Evolutionary conservation across 2,113 vertebrate genomes (phyloP).

Genomic region (Donacobius atricapilla): DNA sequence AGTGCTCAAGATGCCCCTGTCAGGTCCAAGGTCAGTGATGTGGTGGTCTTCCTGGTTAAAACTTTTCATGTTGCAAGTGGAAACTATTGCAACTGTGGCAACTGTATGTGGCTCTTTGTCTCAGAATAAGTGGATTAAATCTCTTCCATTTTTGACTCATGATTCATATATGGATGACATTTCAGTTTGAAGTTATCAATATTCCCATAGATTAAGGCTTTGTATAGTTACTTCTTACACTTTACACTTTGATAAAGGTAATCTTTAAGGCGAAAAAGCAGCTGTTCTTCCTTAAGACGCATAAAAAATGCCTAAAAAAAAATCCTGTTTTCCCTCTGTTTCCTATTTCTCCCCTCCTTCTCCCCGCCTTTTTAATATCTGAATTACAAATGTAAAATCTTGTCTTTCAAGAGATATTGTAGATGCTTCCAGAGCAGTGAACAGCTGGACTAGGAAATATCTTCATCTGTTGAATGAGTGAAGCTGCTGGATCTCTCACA

Average conservation of each 20-base stretch:
- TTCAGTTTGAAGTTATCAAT: neutral
- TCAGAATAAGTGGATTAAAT: neutral
- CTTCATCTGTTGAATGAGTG: neutral
- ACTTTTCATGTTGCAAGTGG: neutral
- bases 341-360: neutral
- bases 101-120: neutral
- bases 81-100: neutral
- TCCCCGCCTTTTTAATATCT: accelerated
- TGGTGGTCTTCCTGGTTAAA: neutral
- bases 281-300: neutral
- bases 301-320: neutral
- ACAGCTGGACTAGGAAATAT: neutral
- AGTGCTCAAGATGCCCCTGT: neutral
- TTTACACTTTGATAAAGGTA: neutral
- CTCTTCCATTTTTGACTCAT: neutral
- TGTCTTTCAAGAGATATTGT: neutral
- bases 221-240: neutral
- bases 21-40: neutral
- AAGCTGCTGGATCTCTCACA: neutral
- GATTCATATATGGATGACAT: neutral
- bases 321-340: neutral
- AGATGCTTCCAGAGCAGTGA: neutral
- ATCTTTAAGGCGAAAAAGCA: neutral
- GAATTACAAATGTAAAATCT: neutral
- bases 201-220: neutral